Conservation (phyloP, 2,888 invertebrate species). For the Tiphia femorata region DNA sequence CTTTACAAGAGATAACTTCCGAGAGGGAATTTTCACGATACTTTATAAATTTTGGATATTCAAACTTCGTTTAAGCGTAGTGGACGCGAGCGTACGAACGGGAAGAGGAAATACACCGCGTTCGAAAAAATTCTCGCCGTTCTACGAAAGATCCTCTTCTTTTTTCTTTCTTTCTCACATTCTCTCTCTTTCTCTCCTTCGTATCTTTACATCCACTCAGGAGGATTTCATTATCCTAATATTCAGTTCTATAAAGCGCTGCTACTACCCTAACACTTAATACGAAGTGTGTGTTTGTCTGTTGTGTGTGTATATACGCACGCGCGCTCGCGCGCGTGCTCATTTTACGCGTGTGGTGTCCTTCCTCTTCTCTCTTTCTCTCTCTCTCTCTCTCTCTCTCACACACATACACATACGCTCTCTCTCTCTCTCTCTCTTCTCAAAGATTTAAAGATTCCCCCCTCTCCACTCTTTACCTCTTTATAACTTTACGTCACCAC, state of each 20-base stretch:
- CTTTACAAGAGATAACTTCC: background rate
- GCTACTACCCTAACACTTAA: constrained; percentile 48
- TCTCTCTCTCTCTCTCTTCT: background rate
- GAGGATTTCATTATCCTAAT: constrained; percentile 44
- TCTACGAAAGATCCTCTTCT: constrained; percentile 30
- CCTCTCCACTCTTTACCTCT: background rate
- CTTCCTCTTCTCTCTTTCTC: background rate
- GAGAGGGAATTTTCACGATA: constrained; percentile 27
- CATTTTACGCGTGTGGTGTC: too few species aligned
- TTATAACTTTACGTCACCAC: constrained; percentile 12
- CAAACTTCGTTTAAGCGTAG: background rate
- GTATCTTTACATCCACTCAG: constrained; percentile 38
- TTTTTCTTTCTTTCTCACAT: background rate
- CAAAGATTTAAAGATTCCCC: too few species aligned
- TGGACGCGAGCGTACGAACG: constrained; percentile 5
- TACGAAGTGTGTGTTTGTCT: constrained; percentile 33
- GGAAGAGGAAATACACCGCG: constrained; percentile 27
- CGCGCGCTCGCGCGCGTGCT: too few species aligned
- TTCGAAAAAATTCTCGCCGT: constrained; percentile 19
- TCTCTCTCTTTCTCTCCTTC: too few species aligned
- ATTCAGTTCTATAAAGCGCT: constrained; percentile 55
- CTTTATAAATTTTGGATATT: background rate
- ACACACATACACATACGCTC: too few species aligned
- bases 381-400: background rate
- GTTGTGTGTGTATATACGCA: too few species aligned